Evolutionary conservation across 2,797 vertebrate species (phyloP).

Genomic region (Poeciliopsis paucimaculata): DNA sequence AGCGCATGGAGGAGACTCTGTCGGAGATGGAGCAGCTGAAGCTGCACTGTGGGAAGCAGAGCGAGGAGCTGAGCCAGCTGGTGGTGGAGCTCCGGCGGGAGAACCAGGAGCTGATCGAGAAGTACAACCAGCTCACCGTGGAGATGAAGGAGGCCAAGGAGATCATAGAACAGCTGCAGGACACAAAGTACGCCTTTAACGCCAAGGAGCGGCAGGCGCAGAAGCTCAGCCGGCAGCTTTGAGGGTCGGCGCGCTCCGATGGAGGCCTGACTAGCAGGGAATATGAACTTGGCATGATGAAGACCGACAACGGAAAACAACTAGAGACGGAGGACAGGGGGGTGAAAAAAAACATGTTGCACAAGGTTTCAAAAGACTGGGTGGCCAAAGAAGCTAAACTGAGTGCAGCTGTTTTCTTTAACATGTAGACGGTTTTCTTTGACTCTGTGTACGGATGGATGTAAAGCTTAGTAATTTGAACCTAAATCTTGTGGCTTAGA

Average conservation of each 20-base stretch:
- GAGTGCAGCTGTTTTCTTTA: slow-evolving; percentile 49
- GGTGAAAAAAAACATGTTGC: slow-evolving; percentile 12
- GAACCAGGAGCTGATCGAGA: slow-evolving; percentile 86
- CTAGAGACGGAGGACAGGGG: neutral
- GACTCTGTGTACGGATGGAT: slow-evolving; percentile 22
- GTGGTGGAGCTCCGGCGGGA: slow-evolving; percentile 85
- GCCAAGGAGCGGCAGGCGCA: slow-evolving; percentile 88
- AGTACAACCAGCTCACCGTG: slow-evolving; percentile 81
- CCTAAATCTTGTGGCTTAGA: slow-evolving; percentile 58
- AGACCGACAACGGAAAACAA: slow-evolving; percentile 8
- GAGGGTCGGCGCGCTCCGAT: slow-evolving; percentile 31
- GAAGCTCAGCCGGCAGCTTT: slow-evolving; percentile 88
- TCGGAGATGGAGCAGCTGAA: slow-evolving; percentile 89
- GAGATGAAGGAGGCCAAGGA: slow-evolving; percentile 87
- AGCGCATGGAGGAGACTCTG: slow-evolving; percentile 89
- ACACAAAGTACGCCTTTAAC: slow-evolving; percentile 86
- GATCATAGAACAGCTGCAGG: slow-evolving; percentile 83
- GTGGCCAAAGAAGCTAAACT: slow-evolving; percentile 45
- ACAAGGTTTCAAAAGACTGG: slow-evolving; percentile 44
- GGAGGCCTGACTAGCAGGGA: neutral
- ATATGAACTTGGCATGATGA: slow-evolving; percentile 15
- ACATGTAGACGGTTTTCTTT: slow-evolving; percentile 46
- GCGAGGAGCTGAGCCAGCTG: slow-evolving; percentile 84
- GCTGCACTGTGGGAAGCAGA: slow-evolving; percentile 87
- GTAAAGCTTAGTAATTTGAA: slow-evolving; percentile 62